These are phyloP conservation scores for Drosophila mimetica DNA, from an alignment of 2,888 invertebrate species.

Conservation along the genomic window DNA sequence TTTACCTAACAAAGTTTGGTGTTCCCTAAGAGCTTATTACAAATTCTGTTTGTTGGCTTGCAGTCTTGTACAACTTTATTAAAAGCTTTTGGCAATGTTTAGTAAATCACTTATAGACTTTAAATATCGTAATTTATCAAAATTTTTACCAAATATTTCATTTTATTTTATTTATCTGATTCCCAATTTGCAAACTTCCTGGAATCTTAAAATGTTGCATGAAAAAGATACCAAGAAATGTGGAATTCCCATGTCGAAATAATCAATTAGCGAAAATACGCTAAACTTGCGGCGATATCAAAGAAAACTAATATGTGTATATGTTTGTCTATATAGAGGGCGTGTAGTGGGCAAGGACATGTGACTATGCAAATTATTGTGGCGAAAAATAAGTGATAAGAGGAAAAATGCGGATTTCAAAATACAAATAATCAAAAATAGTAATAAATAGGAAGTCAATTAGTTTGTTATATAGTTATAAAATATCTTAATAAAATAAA, in stretches of 20 bases:
- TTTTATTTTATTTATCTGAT: too few relatives aligned
- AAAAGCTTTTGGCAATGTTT: constrained; percentile 1
- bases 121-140: too few relatives aligned
- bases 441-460: too few relatives aligned
- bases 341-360: constrained; percentile 14
- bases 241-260: constrained; percentile 13
- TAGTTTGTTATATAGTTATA: too few relatives aligned
- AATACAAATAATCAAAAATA: too few relatives aligned
- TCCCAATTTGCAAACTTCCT: neutral
- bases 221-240: neutral
- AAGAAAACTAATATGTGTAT: neutral
- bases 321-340: constrained; percentile 2
- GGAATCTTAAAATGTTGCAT: neutral
- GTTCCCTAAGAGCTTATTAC: constrained; percentile 8
- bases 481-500: too few relatives aligned
- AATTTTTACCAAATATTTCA: too few relatives aligned
- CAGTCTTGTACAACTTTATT: constrained; percentile 13
- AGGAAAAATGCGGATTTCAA: neutral
- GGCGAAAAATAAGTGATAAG: neutral
- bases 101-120: neutral
- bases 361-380: constrained; percentile 20
- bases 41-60: constrained; percentile 7
- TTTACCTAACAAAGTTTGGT: constrained; percentile 5
- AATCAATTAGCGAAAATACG: constrained; percentile 15
- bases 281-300: constrained; percentile 6